phyloP scores from a whole-genome alignment of 2,888 invertebrate genomes.

The Nemapogon koenigi region DNA sequence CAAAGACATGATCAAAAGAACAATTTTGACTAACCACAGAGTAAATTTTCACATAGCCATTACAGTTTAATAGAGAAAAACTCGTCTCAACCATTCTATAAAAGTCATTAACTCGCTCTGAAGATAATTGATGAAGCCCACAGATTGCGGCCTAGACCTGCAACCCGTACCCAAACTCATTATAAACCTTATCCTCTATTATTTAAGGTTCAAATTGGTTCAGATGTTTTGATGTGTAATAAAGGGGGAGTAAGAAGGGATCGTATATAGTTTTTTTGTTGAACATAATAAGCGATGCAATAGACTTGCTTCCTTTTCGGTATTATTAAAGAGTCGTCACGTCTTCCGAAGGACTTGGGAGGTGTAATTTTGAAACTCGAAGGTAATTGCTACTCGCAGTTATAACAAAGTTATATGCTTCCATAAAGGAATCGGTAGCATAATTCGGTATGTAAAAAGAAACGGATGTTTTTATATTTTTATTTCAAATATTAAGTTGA shows the following conservation, averaged over 20 bases:
- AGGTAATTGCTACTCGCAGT: neutral
- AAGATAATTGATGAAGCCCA: slow-evolving; percentile 63
- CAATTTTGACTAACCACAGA: neutral
- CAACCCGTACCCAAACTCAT: slow-evolving; percentile 15
- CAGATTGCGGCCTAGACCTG: slow-evolving; percentile 49
- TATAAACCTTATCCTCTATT: neutral
- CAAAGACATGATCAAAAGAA: neutral
- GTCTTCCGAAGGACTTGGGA: slow-evolving; percentile 15
- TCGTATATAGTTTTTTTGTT: slow-evolving; percentile 30
- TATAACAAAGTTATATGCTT: no score
- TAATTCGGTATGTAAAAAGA: no score
- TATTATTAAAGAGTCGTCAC: slow-evolving; percentile 63
- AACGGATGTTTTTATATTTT: no score
- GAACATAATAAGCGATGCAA: slow-evolving; percentile 20
- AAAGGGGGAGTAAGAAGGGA: slow-evolving; percentile 42
- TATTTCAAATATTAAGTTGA: no score
- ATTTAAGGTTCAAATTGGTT: slow-evolving; percentile 1
- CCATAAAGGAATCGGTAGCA: no score
- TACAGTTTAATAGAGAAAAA: slow-evolving; percentile 29
- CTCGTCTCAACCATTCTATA: slow-evolving; percentile 36
- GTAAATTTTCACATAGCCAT: slow-evolving; percentile 3
- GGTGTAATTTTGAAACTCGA: slow-evolving; percentile 8
- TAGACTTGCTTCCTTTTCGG: slow-evolving; percentile 27
- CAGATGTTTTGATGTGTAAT: slow-evolving; percentile 24
- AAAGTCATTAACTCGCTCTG: slow-evolving; percentile 61